Evolutionary conservation across 2,888 invertebrate species (phyloP), one percentile per base, ranked within the genome.

Genomic region (Andrena bucephala): DNA sequence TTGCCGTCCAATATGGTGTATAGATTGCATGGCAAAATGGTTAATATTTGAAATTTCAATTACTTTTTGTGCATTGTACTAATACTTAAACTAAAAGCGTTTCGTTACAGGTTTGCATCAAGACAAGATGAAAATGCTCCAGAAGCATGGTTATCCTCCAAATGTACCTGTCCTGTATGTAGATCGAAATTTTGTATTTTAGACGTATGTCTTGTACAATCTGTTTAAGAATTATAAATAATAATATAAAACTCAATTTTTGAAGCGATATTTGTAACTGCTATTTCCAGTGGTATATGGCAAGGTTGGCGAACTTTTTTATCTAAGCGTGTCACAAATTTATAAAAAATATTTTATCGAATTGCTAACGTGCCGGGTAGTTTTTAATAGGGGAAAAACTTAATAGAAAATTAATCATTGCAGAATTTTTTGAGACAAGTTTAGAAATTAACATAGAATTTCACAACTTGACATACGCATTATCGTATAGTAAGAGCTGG

Each of bases 1-100:
- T 91, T 97, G 97, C 93, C 96, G 97, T 71, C 98, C 98, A 31
- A 96, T 98, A 96, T 98, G 98, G 98, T 99, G 98, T 94, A 94
- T 96, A 29, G 96, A 97, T 86, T 99, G 98, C 93, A 96, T 98
- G 95, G 97, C 96, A 0, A 96, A 96, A 90, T 98, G 98, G 98
- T 95, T 85, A 89, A 90, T 73, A 76, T n/a, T 59, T 50, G n/a
- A 72, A 42, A 52, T 79, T 33, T 60, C 54, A 65, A 72, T 27
- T 57, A 57, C 24, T 10, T 57, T 13, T 48, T 67, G 27, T 27
- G 62, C 48, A 24, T 65, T 33, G 7, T 20, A 63, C 10, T 74
- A 29, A 52, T 31, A 77, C 24, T 65, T 8, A 65, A 69, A 66
- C 62, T 70, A 73, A 66, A 52, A 2, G 65, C 24, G 74, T 31